Percentiles rank a stretch among this genome's conserved stretches.
These are phyloP conservation scores for Carcharodon carcharias DNA, from an alignment of 2,797 vertebrate genomes.

Conservation along the genomic window DNA sequence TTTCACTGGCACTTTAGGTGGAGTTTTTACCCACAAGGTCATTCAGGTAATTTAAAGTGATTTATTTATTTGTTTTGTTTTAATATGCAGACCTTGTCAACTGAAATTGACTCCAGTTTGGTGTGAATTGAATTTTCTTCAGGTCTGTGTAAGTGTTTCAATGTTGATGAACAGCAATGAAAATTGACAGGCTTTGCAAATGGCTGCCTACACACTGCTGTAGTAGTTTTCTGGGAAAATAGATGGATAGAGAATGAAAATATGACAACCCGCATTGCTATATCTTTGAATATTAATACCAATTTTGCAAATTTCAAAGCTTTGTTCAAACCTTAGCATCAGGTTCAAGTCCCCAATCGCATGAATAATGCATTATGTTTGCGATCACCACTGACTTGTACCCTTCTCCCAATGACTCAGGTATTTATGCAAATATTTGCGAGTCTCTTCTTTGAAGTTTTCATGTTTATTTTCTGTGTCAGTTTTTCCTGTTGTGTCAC, in stretches of 20 bases:
- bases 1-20: background rate
- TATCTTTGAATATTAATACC: constrained; percentile 49
- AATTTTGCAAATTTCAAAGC: constrained; percentile 45
- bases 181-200: constrained; percentile 7
- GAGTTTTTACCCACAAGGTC: background rate
- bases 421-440: constrained; percentile 44
- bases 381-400: background rate
- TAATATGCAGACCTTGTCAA: constrained; percentile 15
- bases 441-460: constrained; percentile 45
- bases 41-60: background rate
- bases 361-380: constrained; percentile 23
- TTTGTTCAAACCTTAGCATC: constrained; percentile 49
- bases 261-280: constrained; percentile 37
- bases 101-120: constrained; percentile 27
- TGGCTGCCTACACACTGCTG: background rate
- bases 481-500: constrained; percentile 43
- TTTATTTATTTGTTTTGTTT: background rate
- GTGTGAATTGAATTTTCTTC: constrained; percentile 11
- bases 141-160: background rate
- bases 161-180: background rate
- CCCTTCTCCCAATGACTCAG: background rate
- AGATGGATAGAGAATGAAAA: background rate
- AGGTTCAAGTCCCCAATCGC: constrained; percentile 27
- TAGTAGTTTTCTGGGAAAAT: background rate
- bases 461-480: constrained; percentile 44